These are phyloP conservation scores for Bellardia bayeri DNA, from an alignment of 2,888 invertebrate genomes.

Conservation along the genomic window DNA sequence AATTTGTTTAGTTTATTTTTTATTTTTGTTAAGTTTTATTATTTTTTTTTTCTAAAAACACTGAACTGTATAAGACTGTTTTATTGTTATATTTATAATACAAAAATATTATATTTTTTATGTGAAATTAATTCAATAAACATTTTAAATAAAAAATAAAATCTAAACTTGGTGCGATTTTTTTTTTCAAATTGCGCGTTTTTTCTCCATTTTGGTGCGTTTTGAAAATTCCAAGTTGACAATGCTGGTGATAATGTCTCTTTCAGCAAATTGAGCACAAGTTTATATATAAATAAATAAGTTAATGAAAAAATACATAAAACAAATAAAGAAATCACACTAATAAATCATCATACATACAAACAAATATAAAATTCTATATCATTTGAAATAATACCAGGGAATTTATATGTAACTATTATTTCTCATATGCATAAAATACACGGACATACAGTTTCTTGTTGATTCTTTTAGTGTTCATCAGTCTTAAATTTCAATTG, in stretches of 20 bases:
- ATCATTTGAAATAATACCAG: slow-evolving; percentile 62
- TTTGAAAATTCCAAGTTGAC: too few species aligned
- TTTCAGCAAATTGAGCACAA: slow-evolving; percentile 63
- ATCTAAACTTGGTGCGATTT: too few species aligned
- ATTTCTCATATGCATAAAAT: slow-evolving; percentile 12
- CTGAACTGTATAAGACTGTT: too few species aligned
- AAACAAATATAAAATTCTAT: slow-evolving; percentile 26
- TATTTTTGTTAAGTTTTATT: too few species aligned
- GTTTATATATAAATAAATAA: slow-evolving; percentile 58
- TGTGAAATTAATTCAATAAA: too few species aligned
- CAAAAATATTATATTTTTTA: too few species aligned
- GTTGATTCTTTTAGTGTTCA: slow-evolving; percentile 31
- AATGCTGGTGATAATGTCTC: slow-evolving; percentile 21
- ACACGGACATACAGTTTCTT: background rate
- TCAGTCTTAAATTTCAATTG: slow-evolving; percentile 69
- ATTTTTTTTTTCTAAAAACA: too few species aligned
- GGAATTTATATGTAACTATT: slow-evolving; percentile 45
- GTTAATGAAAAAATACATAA: slow-evolving; percentile 67
- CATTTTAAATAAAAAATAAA: too few species aligned
- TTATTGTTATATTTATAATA: too few species aligned
- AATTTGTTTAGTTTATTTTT: too few species aligned
- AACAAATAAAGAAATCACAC: slow-evolving; percentile 72
- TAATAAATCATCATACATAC: slow-evolving; percentile 10
- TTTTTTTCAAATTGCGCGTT: too few species aligned
- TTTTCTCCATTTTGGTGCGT: too few species aligned